phyloP scores from a whole-genome alignment of 2,113 vertebrate genomes.

The Vicugna pacos region DNA sequence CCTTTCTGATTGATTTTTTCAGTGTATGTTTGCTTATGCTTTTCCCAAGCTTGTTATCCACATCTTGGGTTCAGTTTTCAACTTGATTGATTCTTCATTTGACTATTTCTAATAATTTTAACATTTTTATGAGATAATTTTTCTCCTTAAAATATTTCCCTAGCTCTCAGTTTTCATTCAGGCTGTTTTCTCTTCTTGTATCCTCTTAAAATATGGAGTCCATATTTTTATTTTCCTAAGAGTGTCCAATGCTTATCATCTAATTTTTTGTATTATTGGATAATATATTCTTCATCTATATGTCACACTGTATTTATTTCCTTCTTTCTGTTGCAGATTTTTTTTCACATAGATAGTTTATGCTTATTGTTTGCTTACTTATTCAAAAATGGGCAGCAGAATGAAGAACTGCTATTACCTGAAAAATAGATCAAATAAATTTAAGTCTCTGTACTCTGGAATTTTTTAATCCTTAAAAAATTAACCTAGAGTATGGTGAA shows the following conservation, averaged over 20 bases:
- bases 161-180: neutral
- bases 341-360: neutral
- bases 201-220: neutral
- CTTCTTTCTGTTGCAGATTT: neutral
- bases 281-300: neutral
- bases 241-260: neutral
- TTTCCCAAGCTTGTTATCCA: neutral
- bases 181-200: neutral
- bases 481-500: neutral
- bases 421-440: neutral
- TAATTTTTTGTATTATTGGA: neutral
- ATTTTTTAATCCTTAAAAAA: neutral
- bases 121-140: constrained; percentile 8
- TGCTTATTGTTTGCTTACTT: neutral
- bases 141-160: neutral
- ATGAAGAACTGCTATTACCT: constrained; percentile 1
- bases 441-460: neutral
- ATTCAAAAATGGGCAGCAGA: neutral
- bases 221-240: neutral
- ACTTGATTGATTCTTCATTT: constrained; percentile 19
- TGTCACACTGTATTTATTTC: neutral
- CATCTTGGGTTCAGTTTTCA: neutral
- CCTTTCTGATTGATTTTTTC: neutral
- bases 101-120: constrained; percentile 10
- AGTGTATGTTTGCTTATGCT: neutral